Evolutionary conservation across 2,113 vertebrate species (phyloP).

Genomic region (Pituophis catenifer): DNA sequence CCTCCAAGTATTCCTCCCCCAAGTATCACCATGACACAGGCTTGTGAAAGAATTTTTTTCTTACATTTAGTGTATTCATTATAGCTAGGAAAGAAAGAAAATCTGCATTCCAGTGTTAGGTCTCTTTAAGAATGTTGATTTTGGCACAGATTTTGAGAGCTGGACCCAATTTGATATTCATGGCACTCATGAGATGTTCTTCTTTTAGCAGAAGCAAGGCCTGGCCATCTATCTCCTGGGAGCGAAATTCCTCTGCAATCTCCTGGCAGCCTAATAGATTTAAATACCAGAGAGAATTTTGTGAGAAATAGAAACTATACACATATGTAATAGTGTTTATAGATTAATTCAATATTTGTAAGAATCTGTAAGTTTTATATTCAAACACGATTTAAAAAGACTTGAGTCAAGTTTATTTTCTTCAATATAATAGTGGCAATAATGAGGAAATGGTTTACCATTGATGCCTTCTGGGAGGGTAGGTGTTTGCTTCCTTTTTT

Average conservation of each 20-base stretch:
- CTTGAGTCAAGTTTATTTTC: background rate
- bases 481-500: background rate
- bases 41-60: slow-evolving; percentile 27
- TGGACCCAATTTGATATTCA: slow-evolving; percentile 97
- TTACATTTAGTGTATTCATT: slow-evolving; percentile 37
- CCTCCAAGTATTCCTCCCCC: slow-evolving; percentile 34
- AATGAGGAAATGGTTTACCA: background rate
- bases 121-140: slow-evolving; percentile 94
- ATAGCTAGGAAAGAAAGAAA: slow-evolving; percentile 26
- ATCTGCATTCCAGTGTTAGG: slow-evolving; percentile 59
- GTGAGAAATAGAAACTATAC: background rate
- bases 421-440: background rate
- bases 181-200: slow-evolving; percentile 97
- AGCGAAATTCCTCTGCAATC: slow-evolving; percentile 90
- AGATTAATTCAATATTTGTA: background rate
- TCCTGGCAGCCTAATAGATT: slow-evolving; percentile 88
- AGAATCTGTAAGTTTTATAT: background rate
- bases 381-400: background rate
- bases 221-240: slow-evolving; percentile 97
- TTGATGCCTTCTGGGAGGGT: background rate
- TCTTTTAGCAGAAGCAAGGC: slow-evolving; percentile 92
- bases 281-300: background rate
- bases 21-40: slow-evolving; percentile 52
- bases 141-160: slow-evolving; percentile 98
- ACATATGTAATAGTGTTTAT: background rate